phyloP scores from a whole-genome alignment of 2,113 vertebrate species.

The Poeciliopsis turrubarensis region DNA sequence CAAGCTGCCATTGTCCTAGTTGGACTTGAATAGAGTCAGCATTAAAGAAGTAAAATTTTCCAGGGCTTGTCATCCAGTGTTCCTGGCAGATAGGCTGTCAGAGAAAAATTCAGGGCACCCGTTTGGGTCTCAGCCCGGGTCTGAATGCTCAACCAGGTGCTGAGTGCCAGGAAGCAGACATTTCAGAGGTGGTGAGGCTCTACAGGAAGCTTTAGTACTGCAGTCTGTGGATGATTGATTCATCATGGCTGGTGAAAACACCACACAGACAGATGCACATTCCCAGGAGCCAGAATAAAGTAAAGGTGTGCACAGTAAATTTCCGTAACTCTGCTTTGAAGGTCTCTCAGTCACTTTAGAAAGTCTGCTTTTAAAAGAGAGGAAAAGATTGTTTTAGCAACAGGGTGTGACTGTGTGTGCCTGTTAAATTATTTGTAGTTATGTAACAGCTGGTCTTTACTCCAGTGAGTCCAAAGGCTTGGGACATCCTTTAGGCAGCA shows the following conservation, averaged over 20 bases:
- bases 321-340: conserved; percentile 18
- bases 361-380: conserved; percentile 19
- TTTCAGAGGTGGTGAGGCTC: conserved; percentile 9
- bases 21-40: conserved; percentile 52
- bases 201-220: conserved; percentile 22
- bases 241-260: conserved; percentile 17
- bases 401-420: conserved; percentile 50
- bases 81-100: conserved; percentile 56
- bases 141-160: conserved; percentile 26
- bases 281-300: conserved; percentile 15
- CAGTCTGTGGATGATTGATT: conserved; percentile 38
- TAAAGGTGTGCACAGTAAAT: conserved; percentile 5
- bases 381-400: conserved; percentile 28
- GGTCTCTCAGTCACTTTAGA: conserved; percentile 8
- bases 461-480: conserved; percentile 35
- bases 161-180: conserved; percentile 36
- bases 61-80: conserved; percentile 50
- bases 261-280: conserved; percentile 13
- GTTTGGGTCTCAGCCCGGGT: conserved; percentile 43
- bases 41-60: conserved; percentile 60
- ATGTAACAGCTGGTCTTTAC: conserved; percentile 51
- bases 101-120: conserved; percentile 56
- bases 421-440: conserved; percentile 53
- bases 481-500: conserved; percentile 50
- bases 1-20: conserved; percentile 53